These are phyloP conservation scores for Tyrannus savana DNA, from an alignment of 2,113 vertebrate species.

Conservation along the genomic window DNA sequence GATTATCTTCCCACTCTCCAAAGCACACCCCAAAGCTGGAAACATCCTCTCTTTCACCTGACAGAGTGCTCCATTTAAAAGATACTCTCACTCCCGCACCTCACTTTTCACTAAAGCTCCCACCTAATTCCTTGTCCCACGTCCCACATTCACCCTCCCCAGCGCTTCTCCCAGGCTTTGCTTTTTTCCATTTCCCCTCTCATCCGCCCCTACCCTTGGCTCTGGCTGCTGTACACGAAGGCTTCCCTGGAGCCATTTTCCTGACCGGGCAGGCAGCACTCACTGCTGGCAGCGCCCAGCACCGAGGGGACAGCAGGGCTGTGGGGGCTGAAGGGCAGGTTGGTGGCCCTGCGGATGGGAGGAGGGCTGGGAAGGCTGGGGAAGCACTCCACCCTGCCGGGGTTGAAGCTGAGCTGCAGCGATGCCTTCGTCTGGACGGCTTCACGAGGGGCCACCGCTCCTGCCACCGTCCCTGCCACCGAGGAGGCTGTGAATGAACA, in stretches of 20 bases:
- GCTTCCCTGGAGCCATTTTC: conserved; percentile 39
- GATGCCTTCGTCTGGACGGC: neutral
- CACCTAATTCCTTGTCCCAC: neutral
- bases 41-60: neutral
- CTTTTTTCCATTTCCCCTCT: neutral
- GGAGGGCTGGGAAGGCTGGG: conserved; percentile 88
- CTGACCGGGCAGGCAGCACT: conserved; percentile 51
- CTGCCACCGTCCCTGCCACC: neutral
- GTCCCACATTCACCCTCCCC: neutral
- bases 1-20: neutral
- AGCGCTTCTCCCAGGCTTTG: neutral
- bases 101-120: neutral
- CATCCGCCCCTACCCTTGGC: conserved; percentile 68
- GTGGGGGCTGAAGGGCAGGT: conserved; percentile 46
- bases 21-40: neutral
- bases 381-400: conserved; percentile 56
- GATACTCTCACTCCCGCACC: neutral
- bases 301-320: conserved; percentile 66
- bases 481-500: conserved; percentile 22
- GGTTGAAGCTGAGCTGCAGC: neutral
- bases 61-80: neutral
- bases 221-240: conserved; percentile 63
- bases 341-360: conserved; percentile 82
- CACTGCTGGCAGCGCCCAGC: conserved; percentile 71
- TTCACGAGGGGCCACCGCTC: neutral